Evolutionary conservation across 2,888 invertebrate species (phyloP), one percentile per base, ranked within the genome.

Genomic region (Acholoe squamosa): DNA sequence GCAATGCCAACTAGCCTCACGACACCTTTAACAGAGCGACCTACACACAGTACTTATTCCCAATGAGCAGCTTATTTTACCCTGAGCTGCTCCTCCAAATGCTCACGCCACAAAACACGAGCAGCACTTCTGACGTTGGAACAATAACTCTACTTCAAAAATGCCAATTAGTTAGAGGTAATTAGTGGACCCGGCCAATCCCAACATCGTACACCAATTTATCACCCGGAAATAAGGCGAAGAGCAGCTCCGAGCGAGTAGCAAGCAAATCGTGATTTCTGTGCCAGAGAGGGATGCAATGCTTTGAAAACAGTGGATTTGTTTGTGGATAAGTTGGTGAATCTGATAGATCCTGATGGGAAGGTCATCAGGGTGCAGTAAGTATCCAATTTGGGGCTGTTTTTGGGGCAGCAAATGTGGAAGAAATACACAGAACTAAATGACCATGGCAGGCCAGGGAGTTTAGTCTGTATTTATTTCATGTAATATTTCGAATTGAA

Each of bases 61-160:
- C 43, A 7, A 7, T 43, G 43, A 43, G 43, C 43, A 7, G 43
- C 43, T 43, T 10, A 43, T 10, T 10, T 3, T n/a, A n/a, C n/a
- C n/a, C n/a, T n/a, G 3, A 43, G 10, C 43, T 43, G 43, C 43
- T 43, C 43, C 5, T 43, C 61, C 61, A n/a, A 3, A 3, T 14
- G 5, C 61, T 61, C 61, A 61, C 3, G 61, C 5, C 19, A 61
- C 19, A 61, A 61, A 61, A 61, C 61, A 3, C 19, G 61, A 43
- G 43, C 19, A 71, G 25, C 28, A 71, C 71, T 25, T 71, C 28
- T 71, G 71, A 71, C 25, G 71, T 5, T 28, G n/a, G 28, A 71
- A 25, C 31, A 71, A 71, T 71, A 71, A 28, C 71, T 71, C 71
- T 7, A 25, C 71, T 71, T 71, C 71, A 71, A 71, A 71, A 71